These are phyloP conservation scores for Macroglossus sobrinus DNA, from an alignment of 2,113 vertebrate species.

Conservation along the genomic window DNA sequence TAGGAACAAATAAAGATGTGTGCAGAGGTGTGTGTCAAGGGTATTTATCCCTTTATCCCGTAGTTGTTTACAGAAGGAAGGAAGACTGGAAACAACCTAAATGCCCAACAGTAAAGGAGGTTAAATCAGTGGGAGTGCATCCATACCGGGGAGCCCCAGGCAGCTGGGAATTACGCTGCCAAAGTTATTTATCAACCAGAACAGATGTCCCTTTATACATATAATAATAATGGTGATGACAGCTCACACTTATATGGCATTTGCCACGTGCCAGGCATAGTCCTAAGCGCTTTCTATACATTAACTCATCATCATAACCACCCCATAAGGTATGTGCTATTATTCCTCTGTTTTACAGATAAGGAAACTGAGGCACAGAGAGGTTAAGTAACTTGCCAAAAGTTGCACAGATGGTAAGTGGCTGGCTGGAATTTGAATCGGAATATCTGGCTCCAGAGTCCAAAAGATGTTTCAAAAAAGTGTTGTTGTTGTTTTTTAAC, in stretches of 20 bases:
- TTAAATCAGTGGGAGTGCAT: neutral
- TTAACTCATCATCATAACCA: neutral
- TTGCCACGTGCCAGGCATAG: neutral
- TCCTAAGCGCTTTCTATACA: neutral
- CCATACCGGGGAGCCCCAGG: neutral
- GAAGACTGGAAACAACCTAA: neutral
- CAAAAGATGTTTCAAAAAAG: neutral
- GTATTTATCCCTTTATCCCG: neutral
- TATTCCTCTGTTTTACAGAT: neutral
- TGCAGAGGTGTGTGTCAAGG: neutral
- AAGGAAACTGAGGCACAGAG: neutral
- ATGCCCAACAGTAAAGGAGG: neutral
- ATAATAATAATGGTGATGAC: neutral
- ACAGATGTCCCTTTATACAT: neutral
- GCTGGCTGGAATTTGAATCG: neutral
- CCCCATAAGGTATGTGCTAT: neutral
- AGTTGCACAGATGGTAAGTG: neutral
- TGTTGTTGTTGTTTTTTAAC: neutral
- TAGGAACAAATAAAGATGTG: conserved; percentile 4
- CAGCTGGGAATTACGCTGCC: neutral
- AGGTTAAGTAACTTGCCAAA: neutral
- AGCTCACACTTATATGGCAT: neutral
- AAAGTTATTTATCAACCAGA: neutral
- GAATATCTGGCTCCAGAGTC: neutral
- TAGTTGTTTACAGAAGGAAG: neutral